Percentiles rank a stretch among this genome's conserved stretches.
phyloP scores from a whole-genome alignment of 2,113 vertebrate species.

The Callorhinus ursinus region DNA sequence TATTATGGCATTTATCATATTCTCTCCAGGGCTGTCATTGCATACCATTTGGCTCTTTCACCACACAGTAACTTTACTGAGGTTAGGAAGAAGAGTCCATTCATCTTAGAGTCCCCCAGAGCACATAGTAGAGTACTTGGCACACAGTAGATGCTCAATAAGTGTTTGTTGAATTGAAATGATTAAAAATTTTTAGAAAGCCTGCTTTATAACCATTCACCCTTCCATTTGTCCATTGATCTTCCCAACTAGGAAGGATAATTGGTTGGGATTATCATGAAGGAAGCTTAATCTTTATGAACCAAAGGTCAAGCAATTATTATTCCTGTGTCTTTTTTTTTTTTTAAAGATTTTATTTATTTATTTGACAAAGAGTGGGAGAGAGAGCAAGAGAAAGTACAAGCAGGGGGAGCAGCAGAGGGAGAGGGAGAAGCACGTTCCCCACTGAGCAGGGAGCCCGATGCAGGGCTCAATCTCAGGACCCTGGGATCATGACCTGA shows the following conservation, averaged over 20 bases:
- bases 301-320: not conserved
- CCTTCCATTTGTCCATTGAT: not conserved
- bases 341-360: not conserved
- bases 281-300: not conserved
- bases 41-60: constrained; percentile 53
- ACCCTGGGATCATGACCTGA: too few relatives aligned
- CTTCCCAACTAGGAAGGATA: constrained; percentile 20
- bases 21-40: not conserved
- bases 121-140: not conserved
- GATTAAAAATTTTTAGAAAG: not conserved
- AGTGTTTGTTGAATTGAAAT: constrained; percentile 29
- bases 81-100: not conserved
- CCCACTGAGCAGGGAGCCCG: too few relatives aligned
- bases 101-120: not conserved
- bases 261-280: not conserved
- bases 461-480: too few relatives aligned
- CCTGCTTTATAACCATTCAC: not conserved
- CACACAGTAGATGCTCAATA: constrained; percentile 43
- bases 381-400: not conserved
- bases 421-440: not conserved
- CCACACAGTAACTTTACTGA: constrained; percentile 41
- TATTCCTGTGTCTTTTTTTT: not conserved
- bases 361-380: not conserved
- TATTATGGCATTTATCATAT: constrained; percentile 62
- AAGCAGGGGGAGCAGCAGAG: not conserved